Conservation (phyloP, 2,888 invertebrate genomes). For the Zaprionus bogoriensis region DNA sequence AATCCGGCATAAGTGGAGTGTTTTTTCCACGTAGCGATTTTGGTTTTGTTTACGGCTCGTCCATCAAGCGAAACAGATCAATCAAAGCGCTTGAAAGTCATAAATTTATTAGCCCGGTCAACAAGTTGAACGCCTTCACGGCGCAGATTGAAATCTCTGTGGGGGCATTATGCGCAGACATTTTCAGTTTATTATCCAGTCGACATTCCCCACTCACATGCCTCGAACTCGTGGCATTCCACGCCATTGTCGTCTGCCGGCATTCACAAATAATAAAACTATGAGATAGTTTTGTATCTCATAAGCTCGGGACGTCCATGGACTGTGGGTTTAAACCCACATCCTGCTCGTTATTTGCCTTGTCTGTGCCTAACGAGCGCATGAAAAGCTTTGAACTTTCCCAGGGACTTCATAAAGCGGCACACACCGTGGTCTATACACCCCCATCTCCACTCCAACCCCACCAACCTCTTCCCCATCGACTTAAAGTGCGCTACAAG, state of each 20-base stretch:
- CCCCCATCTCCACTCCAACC: background rate
- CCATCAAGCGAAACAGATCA: constrained; percentile 40
- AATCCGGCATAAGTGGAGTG: background rate
- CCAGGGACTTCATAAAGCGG: constrained; percentile 7
- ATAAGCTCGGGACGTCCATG: constrained; percentile 29
- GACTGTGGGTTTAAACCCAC: constrained; percentile 48
- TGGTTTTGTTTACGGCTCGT: background rate
- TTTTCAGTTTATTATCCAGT: constrained; percentile 16
- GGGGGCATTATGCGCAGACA: constrained; percentile 23
- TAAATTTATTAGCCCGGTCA: constrained; percentile 32
- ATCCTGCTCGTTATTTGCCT: constrained; percentile 46
- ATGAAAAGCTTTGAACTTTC: constrained; percentile 35
- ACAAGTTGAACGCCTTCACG: constrained; percentile 28
- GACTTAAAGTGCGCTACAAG: constrained; percentile 11
- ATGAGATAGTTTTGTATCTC: constrained; percentile 29
- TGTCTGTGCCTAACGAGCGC: constrained; percentile 49
- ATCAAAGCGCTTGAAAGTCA: constrained; percentile 52
- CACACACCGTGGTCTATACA: background rate
- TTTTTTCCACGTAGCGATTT: background rate
- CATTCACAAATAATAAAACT: constrained; percentile 12
- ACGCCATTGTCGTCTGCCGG: constrained; percentile 44
- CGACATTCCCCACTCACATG: background rate
- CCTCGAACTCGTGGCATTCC: background rate
- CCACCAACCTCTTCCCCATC: background rate
- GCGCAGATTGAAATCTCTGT: constrained; percentile 1